Base-by-base conservation (phyloP, 2,888 invertebrate species). In the Incurvaria masculella region DNA sequence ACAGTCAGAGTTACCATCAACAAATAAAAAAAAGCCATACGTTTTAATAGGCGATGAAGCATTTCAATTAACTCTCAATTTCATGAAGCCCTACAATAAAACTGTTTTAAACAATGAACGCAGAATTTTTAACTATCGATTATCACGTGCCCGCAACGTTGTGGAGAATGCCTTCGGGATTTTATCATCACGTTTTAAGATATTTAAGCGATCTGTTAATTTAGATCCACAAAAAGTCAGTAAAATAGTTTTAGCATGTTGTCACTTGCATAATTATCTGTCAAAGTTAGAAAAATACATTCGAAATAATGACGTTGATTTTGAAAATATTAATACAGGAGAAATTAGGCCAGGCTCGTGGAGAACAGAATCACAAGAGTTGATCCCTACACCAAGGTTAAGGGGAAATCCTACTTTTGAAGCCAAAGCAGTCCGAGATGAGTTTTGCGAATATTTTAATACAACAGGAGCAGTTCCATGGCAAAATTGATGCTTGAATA, bases 101-200 rank as follows among this genome's bases (percentile, higher is more conserved):
- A 26, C 45, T 26, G 44, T 44, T 45, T 48, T 48, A 42, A 48
- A 21, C 23, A 27, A 48, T 23, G 42, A 49, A 42, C 45, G 38
- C 21, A 49, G 49, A 45, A 49, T 49, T 42, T 49, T 45, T 42
- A 49, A 49, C 42, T 49, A 49, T 45, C 26, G 45, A 45, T 45
- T 49, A 42, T 49, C 49, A 26, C 49, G 49, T 21, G 45, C 49
- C 26, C 41, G 45, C 20, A 49, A 26, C 26, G 38, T 45, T 45
- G 45, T 49, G 18, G 49, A 49, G 26, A 49, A 49, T 49, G 44
- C 49, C 23, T 49, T 49, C 23, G 49, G 49, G 38, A 49, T 49
- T 42, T 44, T 49, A 33, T 26, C 42, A 33, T 42, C 45, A 19
- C 39, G 49, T 41, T 49, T 45, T 41, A 48, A 45, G 26, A 42